Conservation (phyloP, 2,888 invertebrate species). For the Periphyllus acericola region DNA sequence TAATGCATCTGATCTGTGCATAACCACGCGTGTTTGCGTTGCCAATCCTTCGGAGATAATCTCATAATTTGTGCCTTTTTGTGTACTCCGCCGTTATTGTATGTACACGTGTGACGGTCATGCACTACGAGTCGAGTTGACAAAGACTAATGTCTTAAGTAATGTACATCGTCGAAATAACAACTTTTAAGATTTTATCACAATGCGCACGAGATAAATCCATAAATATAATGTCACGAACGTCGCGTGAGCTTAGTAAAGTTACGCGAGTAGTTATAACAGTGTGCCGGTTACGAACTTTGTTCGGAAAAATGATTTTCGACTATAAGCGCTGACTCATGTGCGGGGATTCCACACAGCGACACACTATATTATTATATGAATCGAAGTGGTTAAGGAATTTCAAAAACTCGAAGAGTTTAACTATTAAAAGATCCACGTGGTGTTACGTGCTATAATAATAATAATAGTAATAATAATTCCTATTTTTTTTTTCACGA, state of each 20-base stretch:
- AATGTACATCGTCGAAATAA: constrained; percentile 10
- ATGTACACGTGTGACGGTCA: neutral
- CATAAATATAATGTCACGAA: neutral
- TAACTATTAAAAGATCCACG: neutral
- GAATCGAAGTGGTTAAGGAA: neutral
- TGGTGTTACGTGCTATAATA: neutral
- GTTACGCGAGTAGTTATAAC: constrained; percentile 9
- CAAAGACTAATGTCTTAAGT: constrained; percentile 20
- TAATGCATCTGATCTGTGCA: too few relatives aligned
- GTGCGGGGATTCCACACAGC: neutral
- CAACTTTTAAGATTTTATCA: neutral
- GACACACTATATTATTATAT: neutral
- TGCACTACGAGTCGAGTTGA: neutral
- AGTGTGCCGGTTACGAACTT: constrained; percentile 9
- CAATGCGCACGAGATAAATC: neutral
- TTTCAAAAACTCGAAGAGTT: constrained; percentile 22
- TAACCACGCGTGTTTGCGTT: too few relatives aligned
- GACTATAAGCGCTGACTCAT: constrained; percentile 21
- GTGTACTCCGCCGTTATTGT: neutral
- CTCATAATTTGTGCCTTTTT: too few relatives aligned
- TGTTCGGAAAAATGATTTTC: neutral
- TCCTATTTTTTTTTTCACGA: neutral
- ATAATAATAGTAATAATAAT: neutral
- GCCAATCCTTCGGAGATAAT: too few relatives aligned
- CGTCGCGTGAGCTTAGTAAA: constrained; percentile 4